Evolutionary conservation across 2,797 vertebrate species (phyloP).

Genomic region (Oceanodroma leucorhoa): DNA sequence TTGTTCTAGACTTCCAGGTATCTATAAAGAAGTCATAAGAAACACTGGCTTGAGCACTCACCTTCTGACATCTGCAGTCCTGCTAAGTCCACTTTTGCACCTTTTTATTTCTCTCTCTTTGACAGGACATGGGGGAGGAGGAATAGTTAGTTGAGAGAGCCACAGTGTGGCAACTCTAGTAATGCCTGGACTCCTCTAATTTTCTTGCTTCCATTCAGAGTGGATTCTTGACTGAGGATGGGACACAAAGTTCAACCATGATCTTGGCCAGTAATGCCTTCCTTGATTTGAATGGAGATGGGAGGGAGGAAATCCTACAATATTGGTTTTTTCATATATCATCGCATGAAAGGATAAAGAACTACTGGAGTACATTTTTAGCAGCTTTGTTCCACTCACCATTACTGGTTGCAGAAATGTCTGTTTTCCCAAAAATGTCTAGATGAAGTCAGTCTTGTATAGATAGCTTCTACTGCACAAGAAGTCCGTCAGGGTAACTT

Average conservation of each 20-base stretch:
- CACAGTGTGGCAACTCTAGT: background rate
- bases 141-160: background rate
- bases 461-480: background rate
- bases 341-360: background rate
- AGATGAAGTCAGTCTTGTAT: background rate
- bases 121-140: background rate
- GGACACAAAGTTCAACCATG: background rate
- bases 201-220: background rate
- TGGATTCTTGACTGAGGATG: background rate
- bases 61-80: background rate
- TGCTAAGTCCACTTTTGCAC: background rate
- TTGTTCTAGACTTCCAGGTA: background rate
- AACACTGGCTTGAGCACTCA: background rate
- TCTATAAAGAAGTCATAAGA: background rate
- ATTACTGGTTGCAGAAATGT: background rate
- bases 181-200: background rate
- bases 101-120: background rate
- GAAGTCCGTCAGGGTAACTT: background rate
- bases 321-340: background rate
- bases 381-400: background rate
- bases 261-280: background rate
- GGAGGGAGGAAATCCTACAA: background rate
- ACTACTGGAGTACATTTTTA: background rate
- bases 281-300: background rate
- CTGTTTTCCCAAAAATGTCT: background rate